These are phyloP conservation scores for Pseudococcus jackbeardsleyi DNA, from an alignment of 2,888 invertebrate species.

Conservation along the genomic window DNA sequence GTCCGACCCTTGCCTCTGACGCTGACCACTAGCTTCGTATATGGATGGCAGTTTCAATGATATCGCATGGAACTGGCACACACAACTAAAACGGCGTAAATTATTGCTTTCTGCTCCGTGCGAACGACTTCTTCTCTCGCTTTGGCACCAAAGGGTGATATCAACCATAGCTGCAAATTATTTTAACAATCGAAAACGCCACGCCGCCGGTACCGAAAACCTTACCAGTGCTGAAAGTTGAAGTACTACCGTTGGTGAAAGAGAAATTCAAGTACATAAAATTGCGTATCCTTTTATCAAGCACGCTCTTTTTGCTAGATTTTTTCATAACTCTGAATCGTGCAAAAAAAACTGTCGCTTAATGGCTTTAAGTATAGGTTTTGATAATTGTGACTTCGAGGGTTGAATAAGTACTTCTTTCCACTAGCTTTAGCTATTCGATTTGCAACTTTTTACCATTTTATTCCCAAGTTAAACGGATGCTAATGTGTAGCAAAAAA, in stretches of 20 bases:
- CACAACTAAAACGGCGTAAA: conserved; percentile 54
- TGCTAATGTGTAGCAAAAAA: background rate
- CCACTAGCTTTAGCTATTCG: background rate
- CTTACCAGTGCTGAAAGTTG: background rate
- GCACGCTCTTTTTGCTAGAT: background rate
- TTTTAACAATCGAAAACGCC: conserved; percentile 49
- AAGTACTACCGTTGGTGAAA: conserved; percentile 1
- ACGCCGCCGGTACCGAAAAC: background rate
- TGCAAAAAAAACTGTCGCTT: conserved; percentile 9
- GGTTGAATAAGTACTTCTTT: background rate
- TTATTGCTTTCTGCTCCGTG: conserved; percentile 51
- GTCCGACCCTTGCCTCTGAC: conserved; percentile 22
- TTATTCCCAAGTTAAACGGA: background rate
- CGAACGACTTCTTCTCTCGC: conserved; percentile 43
- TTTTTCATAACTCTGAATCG: background rate
- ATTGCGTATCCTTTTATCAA: conserved; percentile 48
- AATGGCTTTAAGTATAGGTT: conserved; percentile 26
- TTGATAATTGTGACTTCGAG: conserved; percentile 18
- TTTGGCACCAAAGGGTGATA: conserved; percentile 48
- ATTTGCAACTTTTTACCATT: background rate
- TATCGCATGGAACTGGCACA: conserved; percentile 58
- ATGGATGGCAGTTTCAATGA: conserved; percentile 11
- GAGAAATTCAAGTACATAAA: conserved; percentile 34
- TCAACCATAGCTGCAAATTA: conserved; percentile 39
- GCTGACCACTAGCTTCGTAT: conserved; percentile 8